Conservation (phyloP, 2,888 invertebrate species). For the Rapana venosa region DNA sequence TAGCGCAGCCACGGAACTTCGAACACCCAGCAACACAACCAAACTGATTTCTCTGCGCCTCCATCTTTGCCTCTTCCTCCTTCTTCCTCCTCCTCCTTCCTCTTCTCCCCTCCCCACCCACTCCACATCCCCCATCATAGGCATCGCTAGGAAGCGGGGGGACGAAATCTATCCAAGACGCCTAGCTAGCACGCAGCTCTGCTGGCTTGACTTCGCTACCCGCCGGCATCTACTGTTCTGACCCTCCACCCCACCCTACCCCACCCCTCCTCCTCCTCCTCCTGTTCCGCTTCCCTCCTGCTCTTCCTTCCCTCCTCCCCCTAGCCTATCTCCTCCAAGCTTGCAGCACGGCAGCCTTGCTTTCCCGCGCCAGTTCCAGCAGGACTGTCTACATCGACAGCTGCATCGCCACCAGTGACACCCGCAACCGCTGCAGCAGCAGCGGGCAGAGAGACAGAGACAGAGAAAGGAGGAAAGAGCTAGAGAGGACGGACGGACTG, state of each 20-base stretch:
- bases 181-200: not conserved
- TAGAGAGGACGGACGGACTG: no score
- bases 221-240: not conserved
- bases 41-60: no score
- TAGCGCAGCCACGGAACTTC: no score
- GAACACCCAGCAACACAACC: no score
- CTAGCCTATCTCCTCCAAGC: not conserved
- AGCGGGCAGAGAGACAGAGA: not conserved
- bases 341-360: not conserved
- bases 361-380: slow-evolving; percentile 4
- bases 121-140: not conserved
- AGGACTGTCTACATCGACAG: slow-evolving; percentile 3
- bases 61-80: no score
- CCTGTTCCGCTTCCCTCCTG: not conserved
- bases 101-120: no score
- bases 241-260: not conserved
- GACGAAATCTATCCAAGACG: slow-evolving; percentile 1
- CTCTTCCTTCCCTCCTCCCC: not conserved
- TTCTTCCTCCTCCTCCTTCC: no score
- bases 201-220: not conserved
- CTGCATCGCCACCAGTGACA: not conserved
- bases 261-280: not conserved
- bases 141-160: not conserved
- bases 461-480: not conserved
- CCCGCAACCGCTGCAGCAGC: not conserved